A percentile compares a stretch with the other conserved stretches of the same genome.
These are phyloP conservation scores for Kryptolebias ocellatus DNA, from an alignment of 2,797 vertebrate species.

Conservation along the genomic window DNA sequence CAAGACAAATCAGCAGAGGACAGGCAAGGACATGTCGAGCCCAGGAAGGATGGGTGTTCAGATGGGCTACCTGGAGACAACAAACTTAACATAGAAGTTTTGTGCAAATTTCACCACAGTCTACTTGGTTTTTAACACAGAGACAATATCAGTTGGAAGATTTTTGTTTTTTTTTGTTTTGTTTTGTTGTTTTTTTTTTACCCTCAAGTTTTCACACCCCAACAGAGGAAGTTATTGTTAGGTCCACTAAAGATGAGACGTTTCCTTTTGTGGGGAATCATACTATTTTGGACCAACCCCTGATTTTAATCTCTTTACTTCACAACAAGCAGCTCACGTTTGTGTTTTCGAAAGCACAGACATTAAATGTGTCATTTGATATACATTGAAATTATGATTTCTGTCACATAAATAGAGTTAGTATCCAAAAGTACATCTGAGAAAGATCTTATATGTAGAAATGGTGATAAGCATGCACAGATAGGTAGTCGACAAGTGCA, in stretches of 20 bases:
- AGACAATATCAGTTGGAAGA: slow-evolving; percentile 67
- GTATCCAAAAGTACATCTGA: slow-evolving; percentile 79
- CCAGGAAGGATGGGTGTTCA: slow-evolving; percentile 58
- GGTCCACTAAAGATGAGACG: slow-evolving; percentile 61
- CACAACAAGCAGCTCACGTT: slow-evolving; percentile 66
- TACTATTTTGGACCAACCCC: slow-evolving; percentile 56
- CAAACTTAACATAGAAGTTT: slow-evolving; percentile 70
- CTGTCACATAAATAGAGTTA: slow-evolving; percentile 81
- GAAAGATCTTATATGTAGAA: slow-evolving; percentile 80
- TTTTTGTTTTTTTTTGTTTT: slow-evolving; percentile 29
- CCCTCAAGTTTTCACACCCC: slow-evolving; percentile 48
- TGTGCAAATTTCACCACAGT: slow-evolving; percentile 82
- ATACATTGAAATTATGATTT: slow-evolving; percentile 79
- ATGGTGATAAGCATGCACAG: slow-evolving; percentile 82
- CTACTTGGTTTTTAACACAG: slow-evolving; percentile 76
- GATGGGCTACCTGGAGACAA: slow-evolving; percentile 59
- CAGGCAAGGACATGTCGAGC: slow-evolving; percentile 68
- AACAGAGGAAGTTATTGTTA: slow-evolving; percentile 58
- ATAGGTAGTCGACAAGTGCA: slow-evolving; percentile 82
- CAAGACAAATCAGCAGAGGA: slow-evolving; percentile 73
- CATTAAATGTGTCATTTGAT: slow-evolving; percentile 72
- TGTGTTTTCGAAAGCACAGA: slow-evolving; percentile 75
- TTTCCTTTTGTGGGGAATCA: slow-evolving; percentile 49
- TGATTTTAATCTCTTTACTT: slow-evolving; percentile 57
- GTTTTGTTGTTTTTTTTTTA: slow-evolving; percentile 4